Percentiles rank a stretch among this genome's conserved stretches.
Evolutionary conservation across 2,797 vertebrate genomes (phyloP).

Genomic region (Pseudomugil gertrudae): DNA sequence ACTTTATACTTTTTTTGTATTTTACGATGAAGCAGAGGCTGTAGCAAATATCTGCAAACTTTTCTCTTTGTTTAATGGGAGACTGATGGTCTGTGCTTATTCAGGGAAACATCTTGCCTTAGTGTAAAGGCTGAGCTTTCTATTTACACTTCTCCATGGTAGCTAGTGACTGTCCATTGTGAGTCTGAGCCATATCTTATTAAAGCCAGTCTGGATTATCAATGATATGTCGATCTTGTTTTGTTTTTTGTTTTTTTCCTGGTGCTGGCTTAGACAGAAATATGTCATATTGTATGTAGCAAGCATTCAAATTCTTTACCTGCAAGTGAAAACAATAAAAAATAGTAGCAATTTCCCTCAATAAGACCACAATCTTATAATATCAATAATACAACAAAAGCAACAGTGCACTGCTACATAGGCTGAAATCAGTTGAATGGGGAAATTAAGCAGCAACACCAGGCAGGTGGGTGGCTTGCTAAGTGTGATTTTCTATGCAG

Average conservation of each 20-base stretch:
- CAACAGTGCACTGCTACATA: neutral
- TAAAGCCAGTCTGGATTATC: neutral
- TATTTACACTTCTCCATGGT: slow-evolving; percentile 14
- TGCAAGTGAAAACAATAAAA: neutral
- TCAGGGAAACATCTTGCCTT: neutral
- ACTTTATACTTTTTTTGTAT: neutral
- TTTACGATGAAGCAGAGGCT: neutral
- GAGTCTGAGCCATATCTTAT: slow-evolving; percentile 1
- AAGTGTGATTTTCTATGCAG: slow-evolving; percentile 40
- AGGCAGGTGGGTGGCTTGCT: neutral
- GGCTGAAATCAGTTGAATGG: neutral
- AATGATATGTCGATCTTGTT: neutral
- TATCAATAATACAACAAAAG: neutral
- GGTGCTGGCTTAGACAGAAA: neutral
- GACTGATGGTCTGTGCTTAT: neutral
- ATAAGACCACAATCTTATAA: neutral
- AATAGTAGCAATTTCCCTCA: neutral
- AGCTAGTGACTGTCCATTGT: slow-evolving; percentile 18
- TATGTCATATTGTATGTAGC: neutral
- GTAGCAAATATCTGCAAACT: neutral
- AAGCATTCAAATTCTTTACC: neutral
- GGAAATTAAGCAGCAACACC: neutral
- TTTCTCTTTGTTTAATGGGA: neutral
- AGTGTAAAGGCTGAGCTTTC: slow-evolving; percentile 7
- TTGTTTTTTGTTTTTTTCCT: neutral